Percentiles rank a stretch among this genome's conserved stretches.
phyloP scores from a whole-genome alignment of 2,113 vertebrate species.

The Sula dactylatra region DNA sequence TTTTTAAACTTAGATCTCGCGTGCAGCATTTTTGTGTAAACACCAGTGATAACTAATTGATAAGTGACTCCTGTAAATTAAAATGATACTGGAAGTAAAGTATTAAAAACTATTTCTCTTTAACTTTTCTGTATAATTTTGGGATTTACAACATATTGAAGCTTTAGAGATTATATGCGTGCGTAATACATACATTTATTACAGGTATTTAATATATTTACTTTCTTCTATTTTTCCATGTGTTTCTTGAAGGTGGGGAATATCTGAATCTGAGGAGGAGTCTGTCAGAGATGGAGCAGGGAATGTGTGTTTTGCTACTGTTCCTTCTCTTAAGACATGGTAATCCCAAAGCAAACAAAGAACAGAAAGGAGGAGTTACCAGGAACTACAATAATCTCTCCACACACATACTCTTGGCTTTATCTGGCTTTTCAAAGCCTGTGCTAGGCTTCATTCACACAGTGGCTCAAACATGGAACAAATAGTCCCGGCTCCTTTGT shows the following conservation, averaged over 20 bases:
- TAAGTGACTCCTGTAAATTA: not conserved
- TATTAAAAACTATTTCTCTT: not conserved
- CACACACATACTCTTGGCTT: not conserved
- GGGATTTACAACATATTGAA: not conserved
- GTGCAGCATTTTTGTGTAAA: not conserved
- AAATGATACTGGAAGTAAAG: not conserved
- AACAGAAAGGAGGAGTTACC: accelerated
- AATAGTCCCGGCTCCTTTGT: not conserved
- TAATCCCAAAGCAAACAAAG: not conserved
- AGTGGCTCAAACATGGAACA: not conserved
- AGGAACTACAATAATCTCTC: not conserved
- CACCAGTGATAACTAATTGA: not conserved
- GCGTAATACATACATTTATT: not conserved
- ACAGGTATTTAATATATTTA: not conserved
- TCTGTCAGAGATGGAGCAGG: not conserved
- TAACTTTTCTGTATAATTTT: not conserved
- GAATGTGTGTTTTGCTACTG: not conserved
- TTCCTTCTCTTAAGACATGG: not conserved
- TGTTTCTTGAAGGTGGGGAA: not conserved
- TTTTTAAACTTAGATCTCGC: not conserved
- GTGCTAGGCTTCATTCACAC: not conserved
- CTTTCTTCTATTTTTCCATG: not conserved
- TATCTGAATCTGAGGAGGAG: not conserved
- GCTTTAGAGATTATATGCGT: not conserved
- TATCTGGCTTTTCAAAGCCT: not conserved